phyloP scores from a whole-genome alignment of 2,797 vertebrate genomes.

The Perodicticus potto region DNA sequence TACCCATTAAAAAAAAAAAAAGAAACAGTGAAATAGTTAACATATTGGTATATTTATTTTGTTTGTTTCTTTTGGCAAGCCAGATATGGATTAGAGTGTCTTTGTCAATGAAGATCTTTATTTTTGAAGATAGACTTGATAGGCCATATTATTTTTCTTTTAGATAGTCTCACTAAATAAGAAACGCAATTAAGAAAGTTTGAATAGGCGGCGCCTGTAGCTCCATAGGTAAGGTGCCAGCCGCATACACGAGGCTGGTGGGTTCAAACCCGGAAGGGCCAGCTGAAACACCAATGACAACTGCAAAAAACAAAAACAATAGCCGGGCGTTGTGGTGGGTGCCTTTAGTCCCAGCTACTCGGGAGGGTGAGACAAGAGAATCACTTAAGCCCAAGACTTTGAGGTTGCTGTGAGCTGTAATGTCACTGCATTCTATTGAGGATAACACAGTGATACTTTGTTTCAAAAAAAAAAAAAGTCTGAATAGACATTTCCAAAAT shows the following conservation, averaged over 20 bases:
- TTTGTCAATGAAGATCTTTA: conserved; percentile 47
- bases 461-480: not conserved
- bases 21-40: not conserved
- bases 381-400: too few relatives aligned
- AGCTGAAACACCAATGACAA: too few relatives aligned
- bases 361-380: too few relatives aligned
- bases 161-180: conserved; percentile 14
- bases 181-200: conserved; percentile 33
- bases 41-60: not conserved
- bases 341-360: too few relatives aligned
- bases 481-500: conserved; percentile 37
- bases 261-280: too few relatives aligned
- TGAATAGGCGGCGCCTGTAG: too few relatives aligned
- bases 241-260: not conserved
- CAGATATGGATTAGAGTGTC: not conserved
- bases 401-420: too few relatives aligned
- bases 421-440: too few relatives aligned
- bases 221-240: too few relatives aligned
- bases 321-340: too few relatives aligned
- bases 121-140: conserved; percentile 31
- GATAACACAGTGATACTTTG: too few relatives aligned
- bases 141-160: not conserved
- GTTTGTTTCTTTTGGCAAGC: conserved; percentile 50
- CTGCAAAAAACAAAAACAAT: too few relatives aligned
- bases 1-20: not conserved